phyloP scores from a whole-genome alignment of 2,888 invertebrate genomes.

The Sinelater perroti region DNA sequence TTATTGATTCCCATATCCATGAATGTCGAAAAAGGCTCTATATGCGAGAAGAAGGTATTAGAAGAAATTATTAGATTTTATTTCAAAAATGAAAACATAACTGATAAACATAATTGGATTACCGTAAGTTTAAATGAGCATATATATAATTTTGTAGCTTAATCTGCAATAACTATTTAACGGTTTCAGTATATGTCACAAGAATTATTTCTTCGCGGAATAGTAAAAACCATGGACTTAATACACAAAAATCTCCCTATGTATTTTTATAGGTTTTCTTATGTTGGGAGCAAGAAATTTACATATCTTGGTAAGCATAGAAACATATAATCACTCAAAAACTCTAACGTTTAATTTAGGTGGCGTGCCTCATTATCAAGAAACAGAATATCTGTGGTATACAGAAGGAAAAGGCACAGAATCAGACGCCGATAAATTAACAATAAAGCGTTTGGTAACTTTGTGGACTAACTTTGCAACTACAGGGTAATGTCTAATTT shows the following conservation, averaged over 20 bases:
- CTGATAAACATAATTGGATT: conserved; percentile 25
- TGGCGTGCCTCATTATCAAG: conserved; percentile 22
- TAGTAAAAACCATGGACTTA: conserved; percentile 10
- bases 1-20: conserved; percentile 17
- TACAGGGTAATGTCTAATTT: conserved; percentile 4
- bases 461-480: conserved; percentile 28
- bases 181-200: conserved; percentile 27
- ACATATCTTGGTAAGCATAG: conserved; percentile 21
- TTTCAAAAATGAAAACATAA: conserved; percentile 6
- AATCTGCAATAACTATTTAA: not conserved
- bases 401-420: no score
- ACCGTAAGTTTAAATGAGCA: conserved; percentile 5
- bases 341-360: conserved; percentile 7
- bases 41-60: not conserved
- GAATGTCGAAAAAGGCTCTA: conserved; percentile 6
- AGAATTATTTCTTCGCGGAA: conserved; percentile 24
- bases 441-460: conserved; percentile 6
- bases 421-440: conserved; percentile 1
- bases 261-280: conserved; percentile 24
- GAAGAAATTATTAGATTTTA: conserved; percentile 5
- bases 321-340: no score
- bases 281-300: conserved; percentile 1
- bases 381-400: conserved; percentile 20
- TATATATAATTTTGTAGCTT: not conserved
- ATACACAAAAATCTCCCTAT: conserved; percentile 1